Conservation (phyloP, 1,140 invertebrate genomes). For the Antheraea pernyi region DNA sequence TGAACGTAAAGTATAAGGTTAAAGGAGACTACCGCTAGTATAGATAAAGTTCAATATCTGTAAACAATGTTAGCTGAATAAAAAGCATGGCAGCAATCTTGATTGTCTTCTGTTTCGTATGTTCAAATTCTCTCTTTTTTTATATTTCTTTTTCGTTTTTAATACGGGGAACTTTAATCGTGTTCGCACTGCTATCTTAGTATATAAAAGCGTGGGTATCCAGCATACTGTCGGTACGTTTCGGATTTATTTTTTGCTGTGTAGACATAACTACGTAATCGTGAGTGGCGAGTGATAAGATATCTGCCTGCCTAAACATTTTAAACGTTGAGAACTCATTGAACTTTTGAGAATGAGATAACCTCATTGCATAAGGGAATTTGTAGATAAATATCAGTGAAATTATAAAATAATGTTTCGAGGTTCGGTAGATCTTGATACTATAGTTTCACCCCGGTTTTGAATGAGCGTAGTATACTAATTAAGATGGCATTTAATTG, state of each 20-base stretch:
- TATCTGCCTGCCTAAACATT: conserved; percentile 10
- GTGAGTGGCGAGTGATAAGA: conserved; percentile 8
- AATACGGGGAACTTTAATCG: conserved; percentile 19
- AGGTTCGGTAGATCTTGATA: not conserved
- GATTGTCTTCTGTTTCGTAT: conserved; percentile 23
- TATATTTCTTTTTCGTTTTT: conserved; percentile 12
- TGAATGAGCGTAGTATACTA: too few species aligned
- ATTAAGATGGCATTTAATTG: too few species aligned
- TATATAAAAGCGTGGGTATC: conserved; percentile 12
- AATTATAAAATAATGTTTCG: not conserved
- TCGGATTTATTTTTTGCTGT: conserved; percentile 13
- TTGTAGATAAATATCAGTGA: conserved; percentile 1
- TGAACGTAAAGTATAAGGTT: conserved; percentile 11
- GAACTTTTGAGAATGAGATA: conserved; percentile 15
- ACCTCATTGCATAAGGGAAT: conserved; percentile 5
- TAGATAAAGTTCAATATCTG: not conserved
- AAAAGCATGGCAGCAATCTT: conserved; percentile 5
- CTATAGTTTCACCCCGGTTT: too few species aligned
- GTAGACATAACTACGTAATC: conserved; percentile 12
- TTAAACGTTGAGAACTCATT: conserved; percentile 13
- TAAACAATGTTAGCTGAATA: not conserved
- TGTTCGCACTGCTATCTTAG: conserved; percentile 20
- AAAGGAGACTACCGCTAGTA: not conserved
- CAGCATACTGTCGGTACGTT: not conserved
- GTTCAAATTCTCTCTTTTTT: conserved; percentile 16